Conservation (phyloP, 2,113 vertebrate species). For the Baryphthengus martii region DNA sequence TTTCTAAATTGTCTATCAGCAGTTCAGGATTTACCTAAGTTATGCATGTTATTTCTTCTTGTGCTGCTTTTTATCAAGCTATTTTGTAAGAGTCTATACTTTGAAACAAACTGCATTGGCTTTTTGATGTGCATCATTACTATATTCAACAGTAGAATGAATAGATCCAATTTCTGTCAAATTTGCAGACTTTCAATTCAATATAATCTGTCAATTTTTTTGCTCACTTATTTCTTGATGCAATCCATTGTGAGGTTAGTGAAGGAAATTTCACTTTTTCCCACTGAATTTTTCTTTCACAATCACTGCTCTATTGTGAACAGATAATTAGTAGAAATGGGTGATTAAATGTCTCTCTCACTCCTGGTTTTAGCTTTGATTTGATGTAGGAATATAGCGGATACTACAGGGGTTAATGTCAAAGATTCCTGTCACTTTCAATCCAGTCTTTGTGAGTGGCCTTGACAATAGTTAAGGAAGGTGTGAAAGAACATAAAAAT, state of each 20-base stretch:
- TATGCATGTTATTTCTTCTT: background rate
- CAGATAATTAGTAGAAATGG: background rate
- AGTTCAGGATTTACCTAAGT: background rate
- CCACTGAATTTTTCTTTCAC: background rate
- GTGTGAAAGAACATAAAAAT: background rate
- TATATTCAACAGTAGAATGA: background rate
- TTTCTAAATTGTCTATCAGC: background rate
- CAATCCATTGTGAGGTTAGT: accelerated
- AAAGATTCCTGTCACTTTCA: background rate
- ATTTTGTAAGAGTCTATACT: background rate
- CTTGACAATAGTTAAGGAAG: background rate
- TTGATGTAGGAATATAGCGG: background rate
- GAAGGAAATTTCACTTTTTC: background rate
- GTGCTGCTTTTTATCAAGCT: background rate
- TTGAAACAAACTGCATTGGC: background rate
- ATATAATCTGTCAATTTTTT: background rate
- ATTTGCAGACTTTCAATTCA: background rate
- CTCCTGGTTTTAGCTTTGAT: background rate
- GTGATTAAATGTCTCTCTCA: background rate
- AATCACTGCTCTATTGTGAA: background rate
- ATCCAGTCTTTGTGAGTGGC: background rate
- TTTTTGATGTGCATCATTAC: background rate
- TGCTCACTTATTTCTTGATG: background rate
- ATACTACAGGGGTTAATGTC: background rate
- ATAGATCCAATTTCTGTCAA: background rate